These are phyloP conservation scores for Bufotes viridis DNA, from an alignment of 2,797 vertebrate genomes.

Conservation along the genomic window DNA sequence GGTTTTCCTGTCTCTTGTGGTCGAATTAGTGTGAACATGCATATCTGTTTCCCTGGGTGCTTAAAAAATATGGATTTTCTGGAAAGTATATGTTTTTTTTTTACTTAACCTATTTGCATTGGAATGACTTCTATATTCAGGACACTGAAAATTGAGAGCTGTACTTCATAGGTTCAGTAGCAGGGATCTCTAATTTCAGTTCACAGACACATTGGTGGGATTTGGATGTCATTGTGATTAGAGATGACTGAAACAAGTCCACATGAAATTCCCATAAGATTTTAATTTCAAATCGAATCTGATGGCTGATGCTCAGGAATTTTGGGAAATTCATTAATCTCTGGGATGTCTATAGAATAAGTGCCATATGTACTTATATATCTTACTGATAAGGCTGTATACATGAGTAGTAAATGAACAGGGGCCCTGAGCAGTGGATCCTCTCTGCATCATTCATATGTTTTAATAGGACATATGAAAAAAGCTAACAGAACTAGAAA, in stretches of 20 bases:
- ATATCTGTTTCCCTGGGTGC: not conserved
- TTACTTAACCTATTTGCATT: not conserved
- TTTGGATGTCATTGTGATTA: not conserved
- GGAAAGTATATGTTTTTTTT: not conserved
- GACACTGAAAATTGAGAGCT: not conserved
- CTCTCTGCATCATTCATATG: too few relatives aligned
- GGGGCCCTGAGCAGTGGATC: too few relatives aligned
- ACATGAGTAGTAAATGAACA: too few relatives aligned
- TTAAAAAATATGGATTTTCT: not conserved
- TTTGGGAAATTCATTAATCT: too few relatives aligned
- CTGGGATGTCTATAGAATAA: too few relatives aligned
- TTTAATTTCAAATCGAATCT: too few relatives aligned
- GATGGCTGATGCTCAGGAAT: too few relatives aligned
- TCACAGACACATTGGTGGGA: not conserved
- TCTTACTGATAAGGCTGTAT: too few relatives aligned
- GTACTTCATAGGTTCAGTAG: not conserved
- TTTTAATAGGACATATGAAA: too few relatives aligned
- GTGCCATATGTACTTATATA: too few relatives aligned
- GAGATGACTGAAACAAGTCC: not conserved
- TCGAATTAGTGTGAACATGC: not conserved
- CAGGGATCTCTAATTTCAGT: not conserved
- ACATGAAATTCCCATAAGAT: too few relatives aligned
- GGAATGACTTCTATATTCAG: not conserved
- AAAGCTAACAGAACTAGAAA: too few relatives aligned
- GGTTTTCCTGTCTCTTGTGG: not conserved